phyloP scores from a whole-genome alignment of 2,113 vertebrate species.

The Mionectes macconnelli region DNA sequence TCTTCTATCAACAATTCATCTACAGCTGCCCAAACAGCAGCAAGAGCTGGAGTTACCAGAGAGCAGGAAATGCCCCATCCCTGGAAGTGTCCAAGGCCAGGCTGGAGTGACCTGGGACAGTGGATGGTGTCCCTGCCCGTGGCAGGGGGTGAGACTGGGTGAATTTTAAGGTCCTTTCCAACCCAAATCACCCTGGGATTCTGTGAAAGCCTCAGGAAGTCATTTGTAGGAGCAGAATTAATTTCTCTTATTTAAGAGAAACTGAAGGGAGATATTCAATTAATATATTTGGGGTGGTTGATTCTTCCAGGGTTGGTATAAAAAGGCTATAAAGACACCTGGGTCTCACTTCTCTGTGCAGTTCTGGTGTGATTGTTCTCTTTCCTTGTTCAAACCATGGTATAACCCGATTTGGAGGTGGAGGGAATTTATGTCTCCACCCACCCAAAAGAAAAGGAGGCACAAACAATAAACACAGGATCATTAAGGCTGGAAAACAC shows the following conservation, averaged over 20 bases:
- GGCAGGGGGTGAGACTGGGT: not conserved
- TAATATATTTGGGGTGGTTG: not conserved
- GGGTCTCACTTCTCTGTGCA: not conserved
- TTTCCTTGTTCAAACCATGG: not conserved
- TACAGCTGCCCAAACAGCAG: not conserved
- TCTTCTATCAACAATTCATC: not conserved
- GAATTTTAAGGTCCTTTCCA: not conserved
- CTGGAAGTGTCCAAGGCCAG: not conserved
- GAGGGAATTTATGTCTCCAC: not conserved
- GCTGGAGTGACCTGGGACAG: not conserved
- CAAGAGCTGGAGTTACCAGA: not conserved
- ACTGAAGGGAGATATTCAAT: not conserved
- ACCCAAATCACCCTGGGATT: not conserved
- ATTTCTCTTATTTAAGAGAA: not conserved
- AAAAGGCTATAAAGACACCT: not conserved
- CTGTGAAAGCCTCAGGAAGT: no score
- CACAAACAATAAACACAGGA: not conserved
- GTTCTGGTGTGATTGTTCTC: no score
- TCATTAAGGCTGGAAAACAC: not conserved
- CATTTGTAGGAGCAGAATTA: no score
- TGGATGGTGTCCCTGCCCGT: not conserved
- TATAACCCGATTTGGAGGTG: not conserved
- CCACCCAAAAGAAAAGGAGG: not conserved
- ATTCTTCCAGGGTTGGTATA: not conserved
- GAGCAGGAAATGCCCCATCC: not conserved